Evolutionary conservation across 92 coral and sea anemone species (phyloP).

Genomic region (Nematostella vectensis): DNA sequence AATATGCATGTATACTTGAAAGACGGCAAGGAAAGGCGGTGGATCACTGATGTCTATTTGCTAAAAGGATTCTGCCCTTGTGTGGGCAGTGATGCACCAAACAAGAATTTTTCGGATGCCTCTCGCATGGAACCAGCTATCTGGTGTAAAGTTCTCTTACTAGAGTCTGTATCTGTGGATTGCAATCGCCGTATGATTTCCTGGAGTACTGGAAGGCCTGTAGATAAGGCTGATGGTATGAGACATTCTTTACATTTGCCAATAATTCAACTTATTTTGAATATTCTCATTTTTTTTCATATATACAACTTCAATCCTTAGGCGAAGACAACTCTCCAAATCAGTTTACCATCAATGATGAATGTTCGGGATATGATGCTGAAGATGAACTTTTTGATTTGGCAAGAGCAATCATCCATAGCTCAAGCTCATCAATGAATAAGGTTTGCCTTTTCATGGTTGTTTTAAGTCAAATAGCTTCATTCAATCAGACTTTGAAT

Average conservation of each 20-base stretch:
- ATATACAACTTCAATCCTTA: no score
- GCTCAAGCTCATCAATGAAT: constrained; percentile 33
- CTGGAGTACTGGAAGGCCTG: constrained; percentile 64
- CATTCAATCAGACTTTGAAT: no score
- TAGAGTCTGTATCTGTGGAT: constrained; percentile 84
- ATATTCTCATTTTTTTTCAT: no score
- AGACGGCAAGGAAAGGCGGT: constrained; percentile 68
- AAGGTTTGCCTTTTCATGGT: no score
- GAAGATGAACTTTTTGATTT: constrained; percentile 86
- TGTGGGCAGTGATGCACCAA: constrained; percentile 36
- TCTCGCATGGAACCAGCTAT: constrained; percentile 82
- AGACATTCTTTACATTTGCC: background rate
- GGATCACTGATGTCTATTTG: constrained; percentile 76
- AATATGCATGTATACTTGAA: constrained; percentile 77
- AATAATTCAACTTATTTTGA: no score
- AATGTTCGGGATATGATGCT: constrained; percentile 89
- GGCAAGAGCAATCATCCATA: constrained; percentile 60
- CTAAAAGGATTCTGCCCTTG: constrained; percentile 81
- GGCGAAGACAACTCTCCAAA: no score
- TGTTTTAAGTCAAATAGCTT: background rate
- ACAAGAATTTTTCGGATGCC: constrained; percentile 24
- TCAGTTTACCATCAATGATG: constrained; percentile 40
- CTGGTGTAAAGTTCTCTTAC: constrained; percentile 80
- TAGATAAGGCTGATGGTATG: constrained; percentile 7
- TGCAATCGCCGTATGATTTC: constrained; percentile 57